Conservation (phyloP, 2,797 vertebrate genomes). For the Coranthus polyacanthus region DNA sequence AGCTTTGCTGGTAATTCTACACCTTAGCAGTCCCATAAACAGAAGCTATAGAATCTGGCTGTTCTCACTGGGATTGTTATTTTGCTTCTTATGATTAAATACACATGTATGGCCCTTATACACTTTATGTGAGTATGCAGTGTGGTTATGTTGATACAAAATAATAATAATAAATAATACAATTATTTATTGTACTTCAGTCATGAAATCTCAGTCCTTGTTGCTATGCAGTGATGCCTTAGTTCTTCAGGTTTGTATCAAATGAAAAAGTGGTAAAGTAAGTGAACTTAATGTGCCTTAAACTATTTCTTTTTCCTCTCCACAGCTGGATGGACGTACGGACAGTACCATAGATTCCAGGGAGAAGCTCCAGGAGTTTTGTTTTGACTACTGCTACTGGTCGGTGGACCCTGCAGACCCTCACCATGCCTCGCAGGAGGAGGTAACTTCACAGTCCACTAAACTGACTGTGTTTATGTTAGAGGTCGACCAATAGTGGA, state of each 20-base stretch:
- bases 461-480: no score
- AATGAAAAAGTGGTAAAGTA: neutral
- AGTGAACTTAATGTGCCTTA: neutral
- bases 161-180: no score
- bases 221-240: neutral
- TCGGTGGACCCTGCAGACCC: constrained; percentile 92
- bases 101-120: neutral
- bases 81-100: constrained; percentile 4
- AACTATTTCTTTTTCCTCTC: constrained; percentile 22
- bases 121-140: neutral
- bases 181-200: constrained; percentile 6
- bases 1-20: constrained; percentile 53
- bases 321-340: constrained; percentile 88
- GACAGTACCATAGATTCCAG: constrained; percentile 88
- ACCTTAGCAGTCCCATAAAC: constrained; percentile 31
- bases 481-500: no score
- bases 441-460: constrained; percentile 82
- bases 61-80: constrained; percentile 7
- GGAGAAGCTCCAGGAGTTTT: constrained; percentile 92
- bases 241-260: neutral
- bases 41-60: constrained; percentile 12
- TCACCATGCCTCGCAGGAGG: constrained; percentile 94
- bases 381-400: constrained; percentile 99
- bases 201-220: neutral
- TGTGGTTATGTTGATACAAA: neutral